Evolutionary conservation across 2,797 vertebrate genomes (phyloP), one percentile per base, ranked within the genome.

Genomic region (Amphiprion clarkii): DNA sequence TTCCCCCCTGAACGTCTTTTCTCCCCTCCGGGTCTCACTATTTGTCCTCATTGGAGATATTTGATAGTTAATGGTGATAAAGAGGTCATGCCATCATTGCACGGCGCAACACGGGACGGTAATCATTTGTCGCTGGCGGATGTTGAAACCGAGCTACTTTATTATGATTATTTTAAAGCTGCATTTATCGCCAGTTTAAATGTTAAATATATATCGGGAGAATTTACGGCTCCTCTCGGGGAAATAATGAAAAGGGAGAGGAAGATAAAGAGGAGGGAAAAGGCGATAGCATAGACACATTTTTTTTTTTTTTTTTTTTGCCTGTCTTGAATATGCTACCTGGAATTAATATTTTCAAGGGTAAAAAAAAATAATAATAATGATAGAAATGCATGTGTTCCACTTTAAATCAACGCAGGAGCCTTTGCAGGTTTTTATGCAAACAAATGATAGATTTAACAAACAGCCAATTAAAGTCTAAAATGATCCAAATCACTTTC

Each of bases 401-500:
- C 87, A 71, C 91, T 90, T 92, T 91, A 87, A 89, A 76, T 68
- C 46, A 5, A 46, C 67, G 71, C 14, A 56, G 8, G 12, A 75
- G 69, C 61, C 70, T 85, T 78, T 78, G 83, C 76, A 54, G 78
- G 79, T 75, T 74, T 90, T 89, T 84, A 81, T 81, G 90, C 86
- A 87, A 92, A 90, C 81, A 90, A 74, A 90, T 90, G 90, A 94
- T 92, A 87, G 89, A 94, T 94, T 92, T 92, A 90, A 92, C 92
- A 92, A 93, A 92, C 89, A 91, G 91, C 92, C 94, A 95, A 95
- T 94, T 93, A 93, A 93, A 93, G 90, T 91, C 86, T 87, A 92
- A 93, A 94, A 94, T 81, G 92, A 93, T 93, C 91, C 88, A 90
- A 93, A 94, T 94, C 91, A 94, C 93, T 94, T 91, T 94, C 89